phyloP scores from a whole-genome alignment of 1,140 invertebrate species.

The Heliconius eleuchia region DNA sequence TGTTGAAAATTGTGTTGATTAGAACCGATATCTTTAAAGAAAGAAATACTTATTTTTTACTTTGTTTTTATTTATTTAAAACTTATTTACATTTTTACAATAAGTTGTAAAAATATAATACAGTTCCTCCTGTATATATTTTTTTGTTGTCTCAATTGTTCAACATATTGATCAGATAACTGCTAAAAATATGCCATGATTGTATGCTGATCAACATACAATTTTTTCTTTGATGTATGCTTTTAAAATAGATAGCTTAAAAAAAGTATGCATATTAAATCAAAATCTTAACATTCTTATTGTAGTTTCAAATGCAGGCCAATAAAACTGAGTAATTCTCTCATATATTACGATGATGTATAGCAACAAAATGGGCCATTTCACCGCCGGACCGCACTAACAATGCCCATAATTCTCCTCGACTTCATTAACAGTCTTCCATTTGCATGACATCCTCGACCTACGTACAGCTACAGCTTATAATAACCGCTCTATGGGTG shows the following conservation, averaged over 20 bases:
- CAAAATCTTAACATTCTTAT: slow-evolving; percentile 8
- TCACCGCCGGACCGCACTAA: slow-evolving; percentile 71
- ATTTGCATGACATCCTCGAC: slow-evolving; percentile 77
- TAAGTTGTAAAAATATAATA: no score
- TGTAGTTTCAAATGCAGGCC: slow-evolving; percentile 44
- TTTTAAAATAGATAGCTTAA: not conserved
- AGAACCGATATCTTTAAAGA: no score
- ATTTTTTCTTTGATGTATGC: no score
- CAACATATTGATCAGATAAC: no score
- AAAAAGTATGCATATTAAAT: slow-evolving; percentile 1
- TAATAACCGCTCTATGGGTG: slow-evolving; percentile 53
- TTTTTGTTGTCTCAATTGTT: no score
- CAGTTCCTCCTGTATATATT: no score
- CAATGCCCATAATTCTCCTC: slow-evolving; percentile 78
- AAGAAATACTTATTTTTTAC: no score
- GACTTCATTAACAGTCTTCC: slow-evolving; percentile 80
- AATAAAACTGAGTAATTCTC: slow-evolving; percentile 68
- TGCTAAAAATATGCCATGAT: no score
- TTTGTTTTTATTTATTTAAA: no score
- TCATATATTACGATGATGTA: slow-evolving; percentile 77
- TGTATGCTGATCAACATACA: no score
- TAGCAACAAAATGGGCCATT: slow-evolving; percentile 76
- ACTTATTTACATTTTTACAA: no score
- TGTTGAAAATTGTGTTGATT: not conserved
- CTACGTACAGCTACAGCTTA: slow-evolving; percentile 71